Conservation (phyloP, 2,797 vertebrate genomes). For the Nothura maculosa region DNA sequence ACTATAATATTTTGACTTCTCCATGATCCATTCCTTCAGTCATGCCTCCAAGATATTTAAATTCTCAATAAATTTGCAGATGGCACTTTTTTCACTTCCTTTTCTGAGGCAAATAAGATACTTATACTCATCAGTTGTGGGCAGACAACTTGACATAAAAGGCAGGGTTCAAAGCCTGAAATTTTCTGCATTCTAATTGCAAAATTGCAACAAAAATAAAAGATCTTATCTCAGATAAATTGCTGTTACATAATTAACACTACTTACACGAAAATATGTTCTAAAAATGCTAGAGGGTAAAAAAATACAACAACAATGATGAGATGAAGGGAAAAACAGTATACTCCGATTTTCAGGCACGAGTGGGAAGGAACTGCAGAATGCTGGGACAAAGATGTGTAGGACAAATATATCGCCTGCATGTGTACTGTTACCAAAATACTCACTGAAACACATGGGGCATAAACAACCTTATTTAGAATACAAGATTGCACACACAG, state of each 20-base stretch:
- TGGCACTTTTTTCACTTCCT: constrained; percentile 73
- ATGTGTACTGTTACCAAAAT: constrained; percentile 78
- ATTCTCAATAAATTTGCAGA: constrained; percentile 71
- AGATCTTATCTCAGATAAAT: constrained; percentile 76
- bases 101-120: constrained; percentile 69
- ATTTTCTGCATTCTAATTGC: constrained; percentile 72
- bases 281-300: constrained; percentile 75
- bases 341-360: constrained; percentile 74
- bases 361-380: constrained; percentile 76
- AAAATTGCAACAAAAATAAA: constrained; percentile 77
- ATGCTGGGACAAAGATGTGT: constrained; percentile 77
- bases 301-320: constrained; percentile 76
- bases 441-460: constrained; percentile 75
- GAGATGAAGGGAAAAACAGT: constrained; percentile 70
- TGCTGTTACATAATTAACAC: constrained; percentile 75
- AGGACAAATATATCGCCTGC: constrained; percentile 77
- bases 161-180: constrained; percentile 72
- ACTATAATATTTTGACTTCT: neutral
- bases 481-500: constrained; percentile 74
- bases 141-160: constrained; percentile 75
- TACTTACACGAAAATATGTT: constrained; percentile 75
- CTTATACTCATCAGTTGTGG: constrained; percentile 67
- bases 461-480: constrained; percentile 76
- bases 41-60: constrained; percentile 53
- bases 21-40: constrained; percentile 4